Conservation (phyloP, 2,113 vertebrate species). For the Camelus bactrianus region DNA sequence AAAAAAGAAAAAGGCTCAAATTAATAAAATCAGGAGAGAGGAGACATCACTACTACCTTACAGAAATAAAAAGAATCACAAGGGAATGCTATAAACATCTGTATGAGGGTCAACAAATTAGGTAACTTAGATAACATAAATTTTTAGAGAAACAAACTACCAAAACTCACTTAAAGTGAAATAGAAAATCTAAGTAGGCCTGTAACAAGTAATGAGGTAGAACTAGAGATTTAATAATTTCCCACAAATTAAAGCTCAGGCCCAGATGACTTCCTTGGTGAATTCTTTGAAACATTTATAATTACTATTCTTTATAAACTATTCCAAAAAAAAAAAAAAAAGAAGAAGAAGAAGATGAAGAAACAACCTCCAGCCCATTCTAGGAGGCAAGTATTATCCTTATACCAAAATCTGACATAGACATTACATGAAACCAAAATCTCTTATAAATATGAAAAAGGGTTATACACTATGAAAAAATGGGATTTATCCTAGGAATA, state of each 20-base stretch:
- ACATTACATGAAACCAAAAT: neutral
- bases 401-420: neutral
- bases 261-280: neutral
- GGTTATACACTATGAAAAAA: neutral
- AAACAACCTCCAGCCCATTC: neutral
- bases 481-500: neutral
- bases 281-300: neutral
- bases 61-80: neutral
- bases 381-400: neutral
- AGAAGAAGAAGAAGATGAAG: too few species aligned
- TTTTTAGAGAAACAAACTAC: neutral
- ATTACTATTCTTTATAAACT: neutral
- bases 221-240: neutral
- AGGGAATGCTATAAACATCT: neutral
- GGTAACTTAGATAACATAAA: neutral
- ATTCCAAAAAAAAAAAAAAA: neutral
- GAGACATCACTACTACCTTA: neutral
- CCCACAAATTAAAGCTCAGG: neutral
- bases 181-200: neutral
- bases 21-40: neutral
- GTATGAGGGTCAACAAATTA: neutral
- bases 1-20: neutral
- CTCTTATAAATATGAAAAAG: neutral
- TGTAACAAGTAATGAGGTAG: neutral
- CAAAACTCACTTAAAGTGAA: neutral